Evolutionary conservation across 2,797 vertebrate genomes (phyloP), one percentile per base, ranked within the genome.

Genomic region (Acanthurus lineatus): DNA sequence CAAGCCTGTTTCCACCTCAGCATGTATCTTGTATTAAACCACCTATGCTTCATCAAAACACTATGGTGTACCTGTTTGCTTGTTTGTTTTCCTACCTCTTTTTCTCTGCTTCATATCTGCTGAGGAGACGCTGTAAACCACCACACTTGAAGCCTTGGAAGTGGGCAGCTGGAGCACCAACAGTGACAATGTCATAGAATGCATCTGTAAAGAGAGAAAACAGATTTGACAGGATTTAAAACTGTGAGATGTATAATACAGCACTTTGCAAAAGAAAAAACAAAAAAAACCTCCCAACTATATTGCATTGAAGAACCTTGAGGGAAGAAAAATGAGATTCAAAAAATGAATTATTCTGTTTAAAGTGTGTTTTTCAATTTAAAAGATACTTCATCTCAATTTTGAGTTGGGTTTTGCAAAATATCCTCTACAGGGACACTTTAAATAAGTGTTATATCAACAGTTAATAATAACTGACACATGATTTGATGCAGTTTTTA

Each of bases 101-200:
- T 89, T 98, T 98, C 89, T 99, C 98, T 40, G 94, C 91, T 91
- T 99, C 97, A 78, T 99, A 98, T 95, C 96, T 96, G 88, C 92
- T 96, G 9, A 99, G 94, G 14, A 99, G 94, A 86, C 96, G 97
- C 86, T 97, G 96, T 86, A 99, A 96, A 82, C 98, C 98, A 11
- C 98, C 97, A 9, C 96, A 97, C 90, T 98, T 99, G 93, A 99
- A 99, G 80, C 98, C 98, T 93, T 99, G 98, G 93, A 96, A 97
- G 93, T 99, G 98, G 0, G 98, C 97, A 9, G 98, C 98, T 0
- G 98, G 98, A 48, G 98, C 98, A 83, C 98, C 98, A 17, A 98
- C 97, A 0, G 98, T 99, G 92, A 99, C 94, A 52, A 99, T 96
- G 77, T 99, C 98, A 38, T 99, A 99, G 82, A 96, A 91, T 32